phyloP scores from a whole-genome alignment of 2,888 invertebrate species.

The Thymelicus lineola region DNA sequence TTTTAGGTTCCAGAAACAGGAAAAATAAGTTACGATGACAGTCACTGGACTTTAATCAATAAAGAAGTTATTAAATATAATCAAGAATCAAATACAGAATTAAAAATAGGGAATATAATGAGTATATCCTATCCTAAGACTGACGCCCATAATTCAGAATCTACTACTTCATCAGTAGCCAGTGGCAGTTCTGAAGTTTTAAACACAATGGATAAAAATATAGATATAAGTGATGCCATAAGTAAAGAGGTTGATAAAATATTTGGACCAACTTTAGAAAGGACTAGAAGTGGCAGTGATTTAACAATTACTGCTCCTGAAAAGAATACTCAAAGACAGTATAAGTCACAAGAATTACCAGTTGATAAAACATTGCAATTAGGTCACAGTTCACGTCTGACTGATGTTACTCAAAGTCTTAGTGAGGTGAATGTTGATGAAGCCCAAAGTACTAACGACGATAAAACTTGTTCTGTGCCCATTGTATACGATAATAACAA shows the following conservation, averaged over 20 bases:
- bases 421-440: conserved; percentile 55
- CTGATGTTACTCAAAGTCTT: conserved; percentile 53
- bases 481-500: conserved; percentile 77
- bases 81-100: conserved; percentile 42
- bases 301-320: conserved; percentile 71
- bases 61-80: conserved; percentile 39
- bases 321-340: conserved; percentile 72
- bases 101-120: conserved; percentile 75
- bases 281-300: conserved; percentile 76
- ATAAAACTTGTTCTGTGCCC: conserved; percentile 58
- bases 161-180: conserved; percentile 63
- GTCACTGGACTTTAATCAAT: conserved; percentile 61
- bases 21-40: conserved; percentile 63
- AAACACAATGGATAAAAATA: conserved; percentile 60
- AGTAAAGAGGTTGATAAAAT: conserved; percentile 75
- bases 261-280: conserved; percentile 70
- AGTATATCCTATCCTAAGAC: conserved; percentile 60
- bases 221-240: conserved; percentile 63
- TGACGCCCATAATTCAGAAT: conserved; percentile 62
- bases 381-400: conserved; percentile 46
- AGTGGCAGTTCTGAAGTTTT: conserved; percentile 72
- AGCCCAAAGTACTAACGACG: conserved; percentile 49
- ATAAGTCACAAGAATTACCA: conserved; percentile 75
- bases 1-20: conserved; percentile 70
- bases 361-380: conserved; percentile 53